phyloP scores from a whole-genome alignment of 2,113 vertebrate species.

The Jacana jacana region DNA sequence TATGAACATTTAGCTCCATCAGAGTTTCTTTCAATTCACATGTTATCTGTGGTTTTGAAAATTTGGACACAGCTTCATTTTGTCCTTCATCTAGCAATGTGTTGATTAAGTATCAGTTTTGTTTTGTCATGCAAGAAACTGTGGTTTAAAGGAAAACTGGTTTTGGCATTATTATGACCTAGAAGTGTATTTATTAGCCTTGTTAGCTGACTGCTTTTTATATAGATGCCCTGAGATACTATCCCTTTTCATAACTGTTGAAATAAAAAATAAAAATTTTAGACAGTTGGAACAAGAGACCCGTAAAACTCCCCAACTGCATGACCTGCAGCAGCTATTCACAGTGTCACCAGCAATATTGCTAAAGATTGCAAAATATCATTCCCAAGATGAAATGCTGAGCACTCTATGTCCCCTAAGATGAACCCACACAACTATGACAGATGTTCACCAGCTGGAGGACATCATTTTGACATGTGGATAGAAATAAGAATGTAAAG shows the following conservation, averaged over 20 bases:
- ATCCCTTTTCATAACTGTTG: neutral
- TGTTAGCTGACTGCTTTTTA: neutral
- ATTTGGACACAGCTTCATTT: neutral
- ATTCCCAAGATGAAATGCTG: neutral
- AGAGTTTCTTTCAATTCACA: neutral
- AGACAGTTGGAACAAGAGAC: neutral
- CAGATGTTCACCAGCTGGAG: neutral
- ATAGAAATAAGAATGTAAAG: neutral
- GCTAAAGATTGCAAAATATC: neutral
- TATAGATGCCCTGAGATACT: neutral
- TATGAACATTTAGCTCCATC: neutral
- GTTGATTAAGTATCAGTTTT: neutral
- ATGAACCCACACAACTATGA: neutral
- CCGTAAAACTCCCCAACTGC: neutral
- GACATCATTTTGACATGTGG: neutral
- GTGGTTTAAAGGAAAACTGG: neutral
- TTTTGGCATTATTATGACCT: neutral
- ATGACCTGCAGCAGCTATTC: neutral
- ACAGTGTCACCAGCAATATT: neutral
- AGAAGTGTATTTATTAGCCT: neutral
- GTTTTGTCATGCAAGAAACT: neutral
- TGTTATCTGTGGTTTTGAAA: neutral
- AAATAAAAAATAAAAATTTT: neutral
- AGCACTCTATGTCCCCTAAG: neutral
- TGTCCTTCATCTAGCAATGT: neutral